Evolutionary conservation across 2,113 vertebrate genomes (phyloP).

Genomic region (Hirundichthys speculiger): DNA sequence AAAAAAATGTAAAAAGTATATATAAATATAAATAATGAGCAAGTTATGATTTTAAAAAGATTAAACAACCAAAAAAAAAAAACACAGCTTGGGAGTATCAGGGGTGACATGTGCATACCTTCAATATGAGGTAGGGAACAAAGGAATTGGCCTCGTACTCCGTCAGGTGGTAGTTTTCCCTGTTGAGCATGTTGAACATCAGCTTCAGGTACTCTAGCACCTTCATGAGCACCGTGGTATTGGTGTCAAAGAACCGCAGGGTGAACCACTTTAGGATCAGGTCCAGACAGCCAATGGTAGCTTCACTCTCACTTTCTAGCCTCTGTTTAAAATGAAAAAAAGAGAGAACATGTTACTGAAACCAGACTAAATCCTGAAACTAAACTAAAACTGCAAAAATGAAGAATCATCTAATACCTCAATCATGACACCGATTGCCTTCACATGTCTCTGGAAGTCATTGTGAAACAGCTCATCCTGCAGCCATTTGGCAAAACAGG

Average conservation of each 20-base stretch:
- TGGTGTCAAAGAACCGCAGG: constrained; percentile 96
- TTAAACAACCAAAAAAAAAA: no score
- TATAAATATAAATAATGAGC: no score
- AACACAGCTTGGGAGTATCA: background rate
- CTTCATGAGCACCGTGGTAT: constrained; percentile 98
- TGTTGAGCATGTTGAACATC: constrained; percentile 89
- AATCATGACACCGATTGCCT: constrained; percentile 91
- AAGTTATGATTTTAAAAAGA: background rate
- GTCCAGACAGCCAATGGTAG: constrained; percentile 92
- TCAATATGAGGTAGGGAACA: constrained; percentile 93
- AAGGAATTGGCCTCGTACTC: constrained; percentile 97
- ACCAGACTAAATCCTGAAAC: no score
- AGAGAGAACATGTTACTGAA: background rate
- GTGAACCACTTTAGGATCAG: constrained; percentile 98
- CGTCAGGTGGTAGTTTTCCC: constrained; percentile 92
- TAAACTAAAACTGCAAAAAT: accelerated
- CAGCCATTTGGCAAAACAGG: constrained; percentile 93
- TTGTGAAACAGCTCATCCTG: constrained; percentile 97
- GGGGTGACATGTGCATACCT: constrained; percentile 78
- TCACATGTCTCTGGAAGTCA: constrained; percentile 97
- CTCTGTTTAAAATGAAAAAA: constrained; percentile 76
- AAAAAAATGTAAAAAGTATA: background rate
- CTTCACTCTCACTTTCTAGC: constrained; percentile 92
- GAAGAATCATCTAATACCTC: constrained; percentile 81
- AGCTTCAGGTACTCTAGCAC: constrained; percentile 95